A percentile compares a stretch with the other conserved stretches of the same genome.
phyloP scores from a whole-genome alignment of 2,113 vertebrate genomes.

The Buteo buteo region DNA sequence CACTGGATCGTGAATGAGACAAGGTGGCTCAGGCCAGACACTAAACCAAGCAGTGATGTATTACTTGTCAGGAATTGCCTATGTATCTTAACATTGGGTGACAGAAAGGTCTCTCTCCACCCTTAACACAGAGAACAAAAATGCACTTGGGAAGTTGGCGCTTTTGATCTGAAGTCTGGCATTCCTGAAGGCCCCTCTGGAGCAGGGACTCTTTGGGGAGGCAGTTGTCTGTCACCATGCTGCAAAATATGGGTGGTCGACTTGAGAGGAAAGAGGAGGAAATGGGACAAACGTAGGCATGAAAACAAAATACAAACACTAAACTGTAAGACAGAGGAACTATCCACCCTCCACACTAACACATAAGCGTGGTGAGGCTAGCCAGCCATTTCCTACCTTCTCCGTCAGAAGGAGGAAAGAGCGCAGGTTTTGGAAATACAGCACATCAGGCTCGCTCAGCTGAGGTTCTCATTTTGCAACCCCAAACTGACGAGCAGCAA shows the following conservation, averaged over 20 bases:
- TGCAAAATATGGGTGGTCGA: neutral
- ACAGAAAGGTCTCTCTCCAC: neutral
- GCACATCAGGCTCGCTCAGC: accelerated
- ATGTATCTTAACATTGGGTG: neutral
- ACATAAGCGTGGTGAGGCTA: neutral
- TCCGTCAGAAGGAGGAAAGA: neutral
- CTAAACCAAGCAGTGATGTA: neutral
- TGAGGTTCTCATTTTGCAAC: neutral
- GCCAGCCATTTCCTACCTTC: neutral
- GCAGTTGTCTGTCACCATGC: neutral
- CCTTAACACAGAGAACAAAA: neutral
- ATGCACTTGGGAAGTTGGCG: neutral
- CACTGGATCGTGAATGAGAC: neutral
- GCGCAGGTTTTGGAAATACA: neutral
- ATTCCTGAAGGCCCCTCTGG: neutral
- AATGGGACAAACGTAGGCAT: neutral
- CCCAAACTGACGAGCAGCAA: neutral
- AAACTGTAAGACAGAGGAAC: neutral
- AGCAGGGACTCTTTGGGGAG: neutral
- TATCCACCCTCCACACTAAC: neutral
- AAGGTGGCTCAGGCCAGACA: neutral
- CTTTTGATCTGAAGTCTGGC: neutral
- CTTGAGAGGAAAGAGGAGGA: neutral
- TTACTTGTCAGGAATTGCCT: neutral
- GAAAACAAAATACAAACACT: neutral